Evolutionary conservation across 2,113 vertebrate genomes (phyloP), one percentile per base, ranked within the genome.

Genomic region (Oncorhynchus keta): DNA sequence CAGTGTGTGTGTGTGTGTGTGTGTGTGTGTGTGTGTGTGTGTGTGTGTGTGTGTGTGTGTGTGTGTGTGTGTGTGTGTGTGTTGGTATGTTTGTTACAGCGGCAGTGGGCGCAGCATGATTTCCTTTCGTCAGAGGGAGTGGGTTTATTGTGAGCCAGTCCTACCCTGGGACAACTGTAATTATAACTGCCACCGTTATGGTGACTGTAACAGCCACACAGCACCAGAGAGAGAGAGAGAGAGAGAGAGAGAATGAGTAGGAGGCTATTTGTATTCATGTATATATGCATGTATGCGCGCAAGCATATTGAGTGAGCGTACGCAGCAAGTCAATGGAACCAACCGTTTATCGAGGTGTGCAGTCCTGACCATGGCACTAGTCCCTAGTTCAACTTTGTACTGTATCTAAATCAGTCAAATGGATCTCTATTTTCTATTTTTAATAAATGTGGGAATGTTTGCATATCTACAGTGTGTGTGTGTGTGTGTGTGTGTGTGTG

Each of bases 101-200:
- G 71, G 75, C 67, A 76, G 77, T 4, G 77, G 78, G 12, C 26
- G 5, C 24, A 13, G 12, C 24, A 4, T 89, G 89, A 87, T 89
- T 90, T 87, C 69, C 78, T 70, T 74, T 30, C 45, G 75, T 76
- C 85, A 80, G 76, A 71, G 83, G 77, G 81, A 90, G 85, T 80
- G 80, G 76, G 81, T 82, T 88, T 84, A 87, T 66, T 26, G 22
- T 28, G 64, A 13, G 26, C n/a, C 64, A 66, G 64, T 8, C 12
- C 26, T 66, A 26, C 76, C 80, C 83, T 78, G 73, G 70, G 84
- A 51, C 49, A 14, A 51, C 49, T 39, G 39, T 39, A 39, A 9
- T 39, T 39, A 39, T 39, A 39, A 39, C 39, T 51, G 49, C 14
- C 49, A 51, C 49, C 11, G 49, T 16, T 51, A 51, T 51, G 11